Evolutionary conservation across 2,888 invertebrate species (phyloP), one percentile per base, ranked within the genome.

Genomic region (Branchellion lobata): DNA sequence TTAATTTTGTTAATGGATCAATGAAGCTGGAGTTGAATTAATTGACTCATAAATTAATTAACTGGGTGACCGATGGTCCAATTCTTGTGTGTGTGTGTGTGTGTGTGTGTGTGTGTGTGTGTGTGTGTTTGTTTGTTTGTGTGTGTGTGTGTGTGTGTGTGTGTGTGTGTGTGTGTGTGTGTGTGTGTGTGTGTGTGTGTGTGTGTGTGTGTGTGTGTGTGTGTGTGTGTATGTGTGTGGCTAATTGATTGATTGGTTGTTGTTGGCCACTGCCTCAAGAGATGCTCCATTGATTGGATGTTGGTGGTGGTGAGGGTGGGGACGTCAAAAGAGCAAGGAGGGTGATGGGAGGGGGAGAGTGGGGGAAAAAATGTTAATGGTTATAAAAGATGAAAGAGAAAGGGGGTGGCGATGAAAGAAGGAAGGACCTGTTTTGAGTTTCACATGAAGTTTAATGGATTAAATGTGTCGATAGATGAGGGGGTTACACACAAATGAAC

Each of bases 131-230:
- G 69, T 69, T 14, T 69, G 29, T 57, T 57, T 14, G 14, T 29
- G 69, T 27, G 69, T 69, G 14, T 69, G 69, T 69, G 31, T 34
- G 69, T 29, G 31, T 27, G 14, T 69, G 69, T 69, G 69, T 69
- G 14, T 69, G 69, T 69, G 31, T 11, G 29, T 27, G 29, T 11
- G 69, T 69, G 29, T 69, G 69, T 27, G 69, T 11, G 29, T 11
- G 34, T 69, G 14, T 27, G 69, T 69, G 14, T 69, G 65, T 29
- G 69, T 27, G 69, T 69, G 14, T 69, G 69, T 69, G 31, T 34
- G 69, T 29, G 31, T 27, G 14, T 69, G 69, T 69, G 69, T 69
- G 14, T 69, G 69, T 69, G 31, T 11, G 29, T 27, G 29, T 11
- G 69, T 69, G 29, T 69, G 69, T 27, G 69, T 11, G 29, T 11